A percentile compares a stretch with the other conserved stretches of the same genome.
Conservation (phyloP, 2,113 vertebrate species). For the Oreocharis arfaki region DNA sequence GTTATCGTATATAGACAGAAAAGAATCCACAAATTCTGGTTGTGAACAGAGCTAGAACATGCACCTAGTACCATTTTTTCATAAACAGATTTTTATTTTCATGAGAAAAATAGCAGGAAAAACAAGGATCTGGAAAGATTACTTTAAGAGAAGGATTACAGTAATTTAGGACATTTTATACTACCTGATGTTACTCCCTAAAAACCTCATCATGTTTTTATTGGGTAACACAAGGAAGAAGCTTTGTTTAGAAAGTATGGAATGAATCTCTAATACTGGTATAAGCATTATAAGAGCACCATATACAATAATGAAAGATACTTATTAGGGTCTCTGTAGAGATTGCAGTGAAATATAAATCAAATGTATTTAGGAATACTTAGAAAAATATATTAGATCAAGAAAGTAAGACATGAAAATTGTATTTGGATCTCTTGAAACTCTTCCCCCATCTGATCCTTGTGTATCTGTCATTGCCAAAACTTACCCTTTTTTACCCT, state of each 20-base stretch:
- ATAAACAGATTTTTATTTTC: background rate
- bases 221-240: background rate
- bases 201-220: background rate
- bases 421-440: background rate
- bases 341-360: background rate
- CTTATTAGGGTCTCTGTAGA: background rate
- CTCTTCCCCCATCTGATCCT: background rate
- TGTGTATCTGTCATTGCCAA: background rate
- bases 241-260: background rate
- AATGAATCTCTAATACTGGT: background rate
- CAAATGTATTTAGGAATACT: background rate
- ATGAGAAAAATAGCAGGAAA: background rate
- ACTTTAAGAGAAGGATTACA: background rate
- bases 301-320: background rate
- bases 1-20: rapidly evolving
- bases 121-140: background rate
- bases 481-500: background rate
- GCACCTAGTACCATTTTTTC: background rate
- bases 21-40: background rate
- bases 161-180: background rate
- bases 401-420: background rate
- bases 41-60: background rate
- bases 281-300: background rate
- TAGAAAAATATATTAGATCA: background rate
- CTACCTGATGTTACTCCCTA: background rate